Evolutionary conservation across 2,113 vertebrate species (phyloP), one percentile per base, ranked within the genome.

Genomic region (Oncorhynchus keta): DNA sequence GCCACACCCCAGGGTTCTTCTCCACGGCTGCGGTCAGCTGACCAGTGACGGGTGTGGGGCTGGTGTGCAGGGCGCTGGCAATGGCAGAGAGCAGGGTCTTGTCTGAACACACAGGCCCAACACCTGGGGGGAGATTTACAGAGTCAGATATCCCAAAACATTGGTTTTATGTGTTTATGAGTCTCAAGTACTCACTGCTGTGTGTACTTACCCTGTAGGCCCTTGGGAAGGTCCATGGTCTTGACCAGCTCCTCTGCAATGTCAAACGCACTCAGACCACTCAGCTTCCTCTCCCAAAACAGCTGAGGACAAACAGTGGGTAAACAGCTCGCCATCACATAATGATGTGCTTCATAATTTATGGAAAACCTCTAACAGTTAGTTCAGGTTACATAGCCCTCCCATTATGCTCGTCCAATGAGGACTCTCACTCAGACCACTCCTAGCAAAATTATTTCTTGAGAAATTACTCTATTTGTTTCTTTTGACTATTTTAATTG

Each of bases 221-320:
- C 97, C 86, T 97, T 98, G 8, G 97, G 97, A 59, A 98, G 95
- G 83, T 99, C 97, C 97, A 99, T 98, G 6, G 95, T 97, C 84
- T 97, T 97, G 87, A 99, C 95, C 71, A 98, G 92, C 89, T 98
- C 97, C 79, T 99, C 97, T 0, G 97, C 97, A 1, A 99, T 97
- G 88, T 99, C 97, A 14, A 96, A 99, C 13, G 96, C 96, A 0
- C 96, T 97, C 83, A 99, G 90, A 0, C 97, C 97, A 1, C 95
- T 97, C 76, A 99, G 79, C 76, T 99, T 99, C 92, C 96, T 97
- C 89, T 98, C 97, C 97, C 97, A 99, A 90, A 99, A 99, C 35
- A 99, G 94, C 97, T 99, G 84, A 66, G 30, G 35, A 68, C 70
- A 26, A 26, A 74, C 59, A 30, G 32, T 39, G 30, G 39, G 30